A percentile compares a stretch with the other conserved stretches of the same genome.
phyloP scores from a whole-genome alignment of 2,888 invertebrate genomes.

The Trileptium ribeirensis region DNA sequence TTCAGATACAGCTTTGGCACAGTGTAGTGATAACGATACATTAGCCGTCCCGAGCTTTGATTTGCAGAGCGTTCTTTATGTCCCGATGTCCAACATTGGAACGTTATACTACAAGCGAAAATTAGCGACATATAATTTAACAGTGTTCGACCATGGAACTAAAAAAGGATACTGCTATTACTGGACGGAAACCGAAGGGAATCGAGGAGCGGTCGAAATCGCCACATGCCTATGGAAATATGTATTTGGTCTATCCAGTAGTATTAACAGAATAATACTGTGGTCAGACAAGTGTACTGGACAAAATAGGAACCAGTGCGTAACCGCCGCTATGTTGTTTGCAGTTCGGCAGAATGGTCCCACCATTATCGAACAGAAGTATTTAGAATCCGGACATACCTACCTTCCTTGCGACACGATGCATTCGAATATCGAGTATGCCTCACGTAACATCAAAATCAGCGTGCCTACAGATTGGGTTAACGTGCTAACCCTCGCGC shows the following conservation, averaged over 20 bases:
- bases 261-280: not conserved
- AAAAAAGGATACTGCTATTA: slow-evolving; percentile 7
- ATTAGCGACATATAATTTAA: not conserved
- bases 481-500: not conserved
- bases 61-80: not conserved
- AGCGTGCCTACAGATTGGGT: not conserved
- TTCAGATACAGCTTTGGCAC: not conserved
- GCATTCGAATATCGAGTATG: not conserved
- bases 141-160: not conserved
- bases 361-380: slow-evolving; percentile 2
- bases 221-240: not conserved
- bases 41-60: not conserved
- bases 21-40: not conserved
- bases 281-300: not conserved
- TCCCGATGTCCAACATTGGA: not conserved
- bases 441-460: not conserved
- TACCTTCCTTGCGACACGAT: not conserved
- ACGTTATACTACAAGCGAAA: slow-evolving; percentile 11
- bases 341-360: not conserved
- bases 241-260: not conserved
- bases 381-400: slow-evolving; percentile 15
- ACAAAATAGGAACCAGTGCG: slow-evolving; percentile 10
- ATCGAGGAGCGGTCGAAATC: slow-evolving; percentile 6
- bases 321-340: not conserved
- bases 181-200: slow-evolving; percentile 12